These are phyloP conservation scores for Mythimna impura DNA, from an alignment of 2,888 invertebrate genomes.

Conservation along the genomic window DNA sequence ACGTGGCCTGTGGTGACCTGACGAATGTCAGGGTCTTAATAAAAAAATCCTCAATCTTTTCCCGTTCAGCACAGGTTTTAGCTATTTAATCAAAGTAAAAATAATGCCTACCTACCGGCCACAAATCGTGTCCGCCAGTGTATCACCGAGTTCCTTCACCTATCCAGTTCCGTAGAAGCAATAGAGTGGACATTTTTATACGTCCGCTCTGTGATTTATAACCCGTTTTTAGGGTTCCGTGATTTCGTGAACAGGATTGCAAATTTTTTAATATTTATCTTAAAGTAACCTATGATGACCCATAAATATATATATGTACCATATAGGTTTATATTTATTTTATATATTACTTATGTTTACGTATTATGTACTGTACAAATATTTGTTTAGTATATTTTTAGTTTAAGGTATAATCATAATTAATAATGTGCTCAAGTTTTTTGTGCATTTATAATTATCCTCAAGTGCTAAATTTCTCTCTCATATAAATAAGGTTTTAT, in stretches of 20 bases:
- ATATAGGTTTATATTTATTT: too few species aligned
- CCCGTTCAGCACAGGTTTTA: not conserved
- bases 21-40: slow-evolving; percentile 3
- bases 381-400: too few species aligned
- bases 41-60: not conserved
- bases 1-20: not conserved
- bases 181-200: slow-evolving; percentile 68
- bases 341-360: too few species aligned
- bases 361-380: too few species aligned
- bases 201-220: slow-evolving; percentile 66
- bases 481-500: too few species aligned
- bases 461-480: too few species aligned
- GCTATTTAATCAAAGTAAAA: slow-evolving; percentile 24
- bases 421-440: too few species aligned
- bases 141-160: slow-evolving; percentile 66
- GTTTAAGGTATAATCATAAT: too few species aligned
- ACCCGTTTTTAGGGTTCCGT: slow-evolving; percentile 53
- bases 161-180: slow-evolving; percentile 66
- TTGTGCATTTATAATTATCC: too few species aligned
- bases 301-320: too few species aligned
- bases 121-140: slow-evolving; percentile 49
- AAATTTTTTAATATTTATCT: slow-evolving; percentile 3
- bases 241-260: slow-evolving; percentile 7
- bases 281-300: not conserved
- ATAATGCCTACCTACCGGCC: slow-evolving; percentile 17